Evolutionary conservation across 1,140 invertebrate genomes (phyloP), one percentile per base, ranked within the genome.

Genomic region (Cydia pomonella): DNA sequence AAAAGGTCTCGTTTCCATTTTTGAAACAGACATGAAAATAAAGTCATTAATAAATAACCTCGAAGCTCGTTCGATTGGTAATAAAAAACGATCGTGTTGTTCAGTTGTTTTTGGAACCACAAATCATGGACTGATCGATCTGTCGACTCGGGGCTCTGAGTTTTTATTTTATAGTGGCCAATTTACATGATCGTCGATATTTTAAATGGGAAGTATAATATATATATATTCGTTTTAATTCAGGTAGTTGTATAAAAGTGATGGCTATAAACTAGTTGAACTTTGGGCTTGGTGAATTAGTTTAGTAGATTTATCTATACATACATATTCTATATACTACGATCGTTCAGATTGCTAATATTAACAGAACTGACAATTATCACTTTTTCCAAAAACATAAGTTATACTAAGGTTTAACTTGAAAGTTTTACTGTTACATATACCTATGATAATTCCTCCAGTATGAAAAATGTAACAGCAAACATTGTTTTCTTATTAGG

Each of bases 51-150:
- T 23, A 59, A 59, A 23, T 23, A 59, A 59, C 9, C 44, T 10
- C 21, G 21, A 59, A 50, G n/a, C 47, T 23, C 21, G n/a, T 23
- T 59, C 21, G 21, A 10, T 23, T 23, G 21, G 53, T n/a, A 10
- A 23, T 59, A 59, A 59, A 59, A 59, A 21, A 23, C 50, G 16
- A 53, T n/a, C 50, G 50, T 4, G 50, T 18, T 53, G 50, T 53
- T 53, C 50, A 53, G 50, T 53, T 53, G 50, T 53, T 53, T 53
- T 53, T 53, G 50, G n/a, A 18, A 53, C 50, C n/a, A 53, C 50
- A 53, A 53, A 53, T 53, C 50, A 53, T 21, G 50, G 44, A 2
- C 50, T 53, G 50, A 53, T 53, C 50, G 50, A 53, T 53, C 50
- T 53, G 50, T 53, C 50, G 50, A 18, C 50, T 53, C 50, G 50